These are phyloP conservation scores for Meandrusa payeni DNA, from an alignment of 2,888 invertebrate genomes.

Conservation along the genomic window DNA sequence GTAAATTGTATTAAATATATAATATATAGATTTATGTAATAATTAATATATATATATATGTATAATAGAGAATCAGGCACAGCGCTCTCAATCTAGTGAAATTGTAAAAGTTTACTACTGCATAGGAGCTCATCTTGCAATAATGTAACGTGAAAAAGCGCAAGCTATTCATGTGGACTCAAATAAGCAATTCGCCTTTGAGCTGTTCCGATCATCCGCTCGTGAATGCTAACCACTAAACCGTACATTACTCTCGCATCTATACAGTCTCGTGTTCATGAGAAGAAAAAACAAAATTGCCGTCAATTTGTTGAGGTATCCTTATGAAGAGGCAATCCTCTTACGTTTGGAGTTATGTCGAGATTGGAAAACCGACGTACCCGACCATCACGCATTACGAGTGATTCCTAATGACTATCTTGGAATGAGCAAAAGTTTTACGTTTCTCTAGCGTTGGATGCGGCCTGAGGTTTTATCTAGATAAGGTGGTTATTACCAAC, in stretches of 20 bases:
- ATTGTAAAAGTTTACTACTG: neutral
- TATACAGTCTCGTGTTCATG: constrained; percentile 64
- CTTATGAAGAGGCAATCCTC: constrained; percentile 69
- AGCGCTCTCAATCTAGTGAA: no score
- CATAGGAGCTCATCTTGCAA: constrained; percentile 31
- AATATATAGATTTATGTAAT: no score
- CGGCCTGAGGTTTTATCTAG: constrained; percentile 52
- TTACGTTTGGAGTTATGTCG: constrained; percentile 54
- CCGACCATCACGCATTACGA: constrained; percentile 43
- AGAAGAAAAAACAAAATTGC: constrained; percentile 75
- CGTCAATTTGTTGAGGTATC: constrained; percentile 73
- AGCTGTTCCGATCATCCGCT: constrained; percentile 41
- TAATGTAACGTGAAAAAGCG: constrained; percentile 37
- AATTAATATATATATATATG: no score
- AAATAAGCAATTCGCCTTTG: constrained; percentile 64
- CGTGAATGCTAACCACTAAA: constrained; percentile 55
- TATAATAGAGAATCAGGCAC: no score
- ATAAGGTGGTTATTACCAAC: constrained; percentile 53
- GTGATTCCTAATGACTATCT: constrained; percentile 59
- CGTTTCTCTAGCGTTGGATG: constrained; percentile 45
- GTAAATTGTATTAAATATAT: no score
- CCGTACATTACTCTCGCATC: constrained; percentile 45
- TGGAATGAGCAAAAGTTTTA: constrained; percentile 60
- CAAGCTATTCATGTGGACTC: constrained; percentile 49
- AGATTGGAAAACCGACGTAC: constrained; percentile 39